A percentile compares a stretch with the other conserved stretches of the same genome.
These are phyloP conservation scores for Lasioglossum vierecki DNA, from an alignment of 2,888 invertebrate genomes.

Conservation along the genomic window DNA sequence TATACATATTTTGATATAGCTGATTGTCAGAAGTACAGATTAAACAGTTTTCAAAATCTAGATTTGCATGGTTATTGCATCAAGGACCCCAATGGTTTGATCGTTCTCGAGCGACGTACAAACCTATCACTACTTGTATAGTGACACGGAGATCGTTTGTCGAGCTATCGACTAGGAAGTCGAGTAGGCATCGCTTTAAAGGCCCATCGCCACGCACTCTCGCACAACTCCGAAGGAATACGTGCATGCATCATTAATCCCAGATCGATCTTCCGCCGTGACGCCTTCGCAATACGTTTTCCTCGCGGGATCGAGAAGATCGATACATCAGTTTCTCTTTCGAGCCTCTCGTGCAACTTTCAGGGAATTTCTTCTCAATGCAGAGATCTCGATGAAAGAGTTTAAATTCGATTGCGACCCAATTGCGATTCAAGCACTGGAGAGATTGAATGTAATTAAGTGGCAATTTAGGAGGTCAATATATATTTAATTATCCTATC, in stretches of 20 bases:
- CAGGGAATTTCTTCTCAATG: constrained; percentile 23
- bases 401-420: constrained; percentile 31
- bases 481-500: not conserved
- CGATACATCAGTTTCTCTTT: constrained; percentile 46
- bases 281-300: constrained; percentile 64
- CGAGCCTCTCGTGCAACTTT: constrained; percentile 30
- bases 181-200: constrained; percentile 57
- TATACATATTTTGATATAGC: no score
- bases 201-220: constrained; percentile 55
- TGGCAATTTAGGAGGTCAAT: not conserved
- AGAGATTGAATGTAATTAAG: constrained; percentile 1
- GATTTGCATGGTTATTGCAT: not conserved
- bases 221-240: constrained; percentile 54
- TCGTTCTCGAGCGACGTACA: not conserved
- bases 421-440: not conserved
- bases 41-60: not conserved
- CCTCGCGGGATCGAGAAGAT: constrained; percentile 35
- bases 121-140: not conserved
- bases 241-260: constrained; percentile 71
- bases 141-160: constrained; percentile 46
- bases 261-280: constrained; percentile 72
- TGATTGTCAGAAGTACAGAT: not conserved
- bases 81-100: not conserved
- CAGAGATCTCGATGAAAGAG: constrained; percentile 6
- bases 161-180: constrained; percentile 70